Evolutionary conservation across 2,113 vertebrate genomes (phyloP), one percentile per base, ranked within the genome.

Genomic region (Machaerirhynchus nigripectus): DNA sequence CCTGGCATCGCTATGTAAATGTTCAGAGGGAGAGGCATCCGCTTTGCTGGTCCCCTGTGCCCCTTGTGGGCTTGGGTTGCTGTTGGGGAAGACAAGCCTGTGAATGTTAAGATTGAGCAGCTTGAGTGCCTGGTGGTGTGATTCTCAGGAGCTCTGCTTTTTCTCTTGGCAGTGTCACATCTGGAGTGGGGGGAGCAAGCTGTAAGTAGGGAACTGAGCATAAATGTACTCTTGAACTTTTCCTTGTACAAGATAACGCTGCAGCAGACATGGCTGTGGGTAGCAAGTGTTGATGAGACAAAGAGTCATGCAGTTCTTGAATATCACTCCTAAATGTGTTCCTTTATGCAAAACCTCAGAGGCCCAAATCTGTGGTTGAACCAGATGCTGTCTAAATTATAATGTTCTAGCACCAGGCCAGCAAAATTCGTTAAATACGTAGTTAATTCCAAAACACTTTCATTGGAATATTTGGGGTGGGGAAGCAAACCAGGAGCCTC

Each of bases 1-100:
- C 31, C 44, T 28, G 42, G 27, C 3, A 5, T 71, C 0, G 0
- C 17, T 77, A 3, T 1, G 0, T 23, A 15, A 60, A n/a, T 1
- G 5, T 21, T 80, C 2, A 14, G 44, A 59, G 52, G 55, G 50
- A 78, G 53, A 70, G 28, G 21, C 2, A 6, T 46, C 69, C 3
- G 0, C 39, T 21, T 61, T 27, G 71, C 44, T 61, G 30, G 39
- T 59, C 9, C 52, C n/a, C 39, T 3, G 6, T 71, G 52, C 76
- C 64, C 7, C 0, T 1, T 0, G 0, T 9, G 33, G 31, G 12
- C 24, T 52, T 44, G 1, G 11, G 14, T 18, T 65, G 69, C 84
- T 3, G 2, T 11, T 6, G 10, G 15, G 59, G 15, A 61, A 22
- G 42, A 35, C 15, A 11, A 31, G 27, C 31, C 7, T 1, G 1